Evolutionary conservation across 2,888 invertebrate genomes (phyloP).

Genomic region (Peribatodes rhomboidaria): DNA sequence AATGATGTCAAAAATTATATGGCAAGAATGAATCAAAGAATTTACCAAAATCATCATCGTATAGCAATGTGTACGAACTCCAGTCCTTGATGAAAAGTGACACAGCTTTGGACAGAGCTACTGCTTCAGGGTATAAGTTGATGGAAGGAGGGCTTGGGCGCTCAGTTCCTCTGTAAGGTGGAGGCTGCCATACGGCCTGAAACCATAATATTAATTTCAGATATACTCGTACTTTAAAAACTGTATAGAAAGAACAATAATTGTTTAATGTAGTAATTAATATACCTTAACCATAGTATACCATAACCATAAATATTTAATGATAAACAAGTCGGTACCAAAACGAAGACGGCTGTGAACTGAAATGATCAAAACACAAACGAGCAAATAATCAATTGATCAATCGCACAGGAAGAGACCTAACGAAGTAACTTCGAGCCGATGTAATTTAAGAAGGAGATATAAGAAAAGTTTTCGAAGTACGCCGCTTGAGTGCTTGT

Average conservation of each 20-base stretch:
- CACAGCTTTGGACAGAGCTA: slow-evolving; percentile 88
- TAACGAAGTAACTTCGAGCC: background rate
- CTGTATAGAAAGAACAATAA: too few relatives aligned
- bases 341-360: too few relatives aligned
- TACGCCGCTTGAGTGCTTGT: background rate
- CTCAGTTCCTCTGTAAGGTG: slow-evolving; percentile 64
- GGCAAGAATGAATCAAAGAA: too few relatives aligned
- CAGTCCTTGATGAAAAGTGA: slow-evolving; percentile 90
- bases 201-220: slow-evolving; percentile 25
- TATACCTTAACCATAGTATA: too few relatives aligned
- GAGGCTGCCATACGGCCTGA: slow-evolving; percentile 77
- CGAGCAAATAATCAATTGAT: too few relatives aligned
- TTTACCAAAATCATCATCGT: slow-evolving; percentile 91
- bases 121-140: slow-evolving; percentile 92
- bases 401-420: background rate
- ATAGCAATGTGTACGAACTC: slow-evolving; percentile 92
- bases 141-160: slow-evolving; percentile 74
- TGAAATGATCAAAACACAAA: too few relatives aligned
- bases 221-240: background rate
- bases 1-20: too few relatives aligned
- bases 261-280: too few relatives aligned
- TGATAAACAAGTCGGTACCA: too few relatives aligned
- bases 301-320: too few relatives aligned
- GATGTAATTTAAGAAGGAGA: background rate
- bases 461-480: slow-evolving; percentile 1